Evolutionary conservation across 2,888 invertebrate species (phyloP), one percentile per base, ranked within the genome.

Genomic region (Lacanobia oleracea): DNA sequence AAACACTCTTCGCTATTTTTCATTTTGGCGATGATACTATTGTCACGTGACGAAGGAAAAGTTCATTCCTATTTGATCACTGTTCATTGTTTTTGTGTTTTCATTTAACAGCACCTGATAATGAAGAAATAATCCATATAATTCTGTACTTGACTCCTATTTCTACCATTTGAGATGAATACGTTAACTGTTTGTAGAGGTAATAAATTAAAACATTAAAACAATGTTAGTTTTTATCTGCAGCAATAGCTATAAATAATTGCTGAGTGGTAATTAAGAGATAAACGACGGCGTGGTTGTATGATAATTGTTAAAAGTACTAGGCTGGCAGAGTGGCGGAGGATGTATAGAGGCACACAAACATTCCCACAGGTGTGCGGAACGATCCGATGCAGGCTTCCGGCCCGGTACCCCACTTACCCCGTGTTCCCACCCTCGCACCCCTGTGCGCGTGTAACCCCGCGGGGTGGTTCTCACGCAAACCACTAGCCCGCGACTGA

Each of bases 1-100:
- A 96, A 94, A 94, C 96, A 96, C 94, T 96, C 96, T 87, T 96
- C 96, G 88, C 96, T 94, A 91, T 96, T 96, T 93, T 96, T 96
- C 96, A 96, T 96, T 94, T 95, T 96, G 94, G 72, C 77, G 79
- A 83, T 80, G 65, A 50, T 82, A 82, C 87, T 89, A 88, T 89
- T 90, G 89, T 95, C 91, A 95, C 92, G 93, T 94, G 90, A 94
- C 92, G 82, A 86, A 92, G 72, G 86, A 92, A 91, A 90, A 86
- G 90, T 90, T 91, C 87, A 88, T 91, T 83, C 63, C 66, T 88
- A 83, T 88, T 85, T 85, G 90, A 90, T 91, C 91, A 94, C 91
- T 89, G 89, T 90, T 91, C 87, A 87, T 85, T 89, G 84, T 85
- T 82, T 83, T 57, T 78, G 63, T n/a, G 61, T 80, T 43, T 43